Evolutionary conservation across 2,797 vertebrate genomes (phyloP), one percentile per base, ranked within the genome.

Genomic region (Odontamblyopus rebecca): DNA sequence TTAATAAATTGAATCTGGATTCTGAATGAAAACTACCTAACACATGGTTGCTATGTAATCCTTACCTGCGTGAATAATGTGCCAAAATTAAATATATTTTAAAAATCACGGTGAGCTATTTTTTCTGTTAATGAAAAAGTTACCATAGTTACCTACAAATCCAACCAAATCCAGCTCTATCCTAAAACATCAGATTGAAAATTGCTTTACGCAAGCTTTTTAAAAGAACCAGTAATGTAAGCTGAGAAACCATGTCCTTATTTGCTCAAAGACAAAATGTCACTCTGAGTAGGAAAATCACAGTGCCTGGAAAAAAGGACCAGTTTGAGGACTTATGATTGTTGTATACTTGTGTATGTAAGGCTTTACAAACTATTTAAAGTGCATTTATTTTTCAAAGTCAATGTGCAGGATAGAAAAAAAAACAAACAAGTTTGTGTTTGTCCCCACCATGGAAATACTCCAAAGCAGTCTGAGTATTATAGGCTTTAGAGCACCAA

Each of bases 371-470:
- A 64, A 64, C 38, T 64, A 16, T 48, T 48, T 64, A 18, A 53
- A n/a, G 12, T 30, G 62, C 38, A 15, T 27, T 26, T 23, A 26
- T 15, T 26, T 26, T 44, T 64, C 62, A 64, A 63, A 63, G 61
- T 44, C 44, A 48, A 27, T 64, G 38, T 64, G 38, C 13, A 41
- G 35, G 61, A 44, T 12, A 44, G 41, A n/a, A 23, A 12, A 63
- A 3, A 19, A 23, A 23, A 23, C 35, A 63, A 63, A 63, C 61
- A 63, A 19, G 61, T 48, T 64, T 64, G 23, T 64, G 61, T 63
- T 63, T 41, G 61, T 19, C 27, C 41, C 13, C 8, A 68, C 57
- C 77, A 73, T 79, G 68, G 79, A 54, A 79, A 75, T 67, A 1
- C 62, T 48, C 9, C 16, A 61, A 65, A 71, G 57, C 65, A 48